Evolutionary conservation across 2,797 vertebrate genomes (phyloP).

Genomic region (Sebastes wilsoni): DNA sequence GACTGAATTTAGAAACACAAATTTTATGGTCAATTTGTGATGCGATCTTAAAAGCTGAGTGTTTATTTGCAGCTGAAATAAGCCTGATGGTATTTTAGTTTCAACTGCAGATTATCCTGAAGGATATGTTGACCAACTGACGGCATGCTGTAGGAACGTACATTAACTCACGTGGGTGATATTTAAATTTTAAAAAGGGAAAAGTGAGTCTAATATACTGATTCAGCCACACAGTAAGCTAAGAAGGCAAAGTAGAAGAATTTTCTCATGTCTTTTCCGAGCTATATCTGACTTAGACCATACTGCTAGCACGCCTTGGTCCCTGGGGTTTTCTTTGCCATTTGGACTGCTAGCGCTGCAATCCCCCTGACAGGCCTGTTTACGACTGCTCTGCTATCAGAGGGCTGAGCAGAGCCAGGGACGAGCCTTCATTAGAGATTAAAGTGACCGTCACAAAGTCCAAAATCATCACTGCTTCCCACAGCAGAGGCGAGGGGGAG

Average conservation of each 20-base stretch:
- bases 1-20: constrained; percentile 61
- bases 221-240: constrained; percentile 41
- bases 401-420: constrained; percentile 68
- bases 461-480: constrained; percentile 73
- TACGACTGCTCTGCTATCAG: constrained; percentile 73
- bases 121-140: constrained; percentile 38
- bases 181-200: constrained; percentile 29
- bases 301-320: constrained; percentile 69
- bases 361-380: constrained; percentile 80
- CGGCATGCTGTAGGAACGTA: constrained; percentile 14
- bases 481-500: constrained; percentile 53
- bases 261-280: constrained; percentile 56
- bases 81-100: constrained; percentile 53
- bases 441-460: constrained; percentile 79
- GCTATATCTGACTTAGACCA: constrained; percentile 70
- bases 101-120: constrained; percentile 34
- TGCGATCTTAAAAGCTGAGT: constrained; percentile 54
- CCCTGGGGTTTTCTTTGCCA: constrained; percentile 75
- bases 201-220: constrained; percentile 29
- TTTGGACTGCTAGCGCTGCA: constrained; percentile 73
- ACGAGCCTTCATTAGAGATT: constrained; percentile 82
- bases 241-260: constrained; percentile 34
- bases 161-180: constrained; percentile 15
- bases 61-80: constrained; percentile 58
- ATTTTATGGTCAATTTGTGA: constrained; percentile 73